A percentile compares a stretch with the other conserved stretches of the same genome.
phyloP scores from a whole-genome alignment of 2,113 vertebrate genomes.

The Balaeniceps rex region DNA sequence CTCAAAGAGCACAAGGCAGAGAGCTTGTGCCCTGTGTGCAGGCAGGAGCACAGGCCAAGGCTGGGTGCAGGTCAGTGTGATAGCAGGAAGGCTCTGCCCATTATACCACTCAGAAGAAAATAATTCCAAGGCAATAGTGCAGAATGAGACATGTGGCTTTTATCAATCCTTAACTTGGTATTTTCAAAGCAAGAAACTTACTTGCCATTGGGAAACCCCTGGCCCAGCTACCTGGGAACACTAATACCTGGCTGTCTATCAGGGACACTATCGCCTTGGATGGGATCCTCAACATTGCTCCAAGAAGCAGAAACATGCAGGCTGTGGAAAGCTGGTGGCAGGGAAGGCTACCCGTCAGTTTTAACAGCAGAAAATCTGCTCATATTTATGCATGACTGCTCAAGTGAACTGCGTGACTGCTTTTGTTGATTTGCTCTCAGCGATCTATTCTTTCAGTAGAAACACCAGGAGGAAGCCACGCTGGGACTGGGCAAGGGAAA shows the following conservation, averaged over 20 bases:
- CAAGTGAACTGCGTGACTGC: slow-evolving; percentile 28
- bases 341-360: background rate
- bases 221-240: background rate
- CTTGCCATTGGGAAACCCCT: background rate
- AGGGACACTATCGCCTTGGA: background rate
- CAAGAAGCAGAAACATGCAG: background rate
- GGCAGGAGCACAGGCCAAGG: background rate
- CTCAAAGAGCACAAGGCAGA: background rate
- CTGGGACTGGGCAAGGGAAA: background rate
- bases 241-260: background rate
- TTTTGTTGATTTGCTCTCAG: slow-evolving; percentile 35
- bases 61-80: background rate
- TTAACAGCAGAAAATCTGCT: slow-evolving; percentile 11
- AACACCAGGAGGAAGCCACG: background rate
- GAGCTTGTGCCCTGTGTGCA: background rate
- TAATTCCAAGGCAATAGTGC: background rate
- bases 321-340: background rate
- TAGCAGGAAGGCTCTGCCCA: background rate
- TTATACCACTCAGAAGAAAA: background rate
- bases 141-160: background rate
- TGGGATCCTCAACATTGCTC: background rate
- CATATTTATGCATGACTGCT: slow-evolving; percentile 27
- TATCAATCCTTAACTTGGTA: background rate
- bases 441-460: background rate
- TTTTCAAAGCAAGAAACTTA: background rate